Base-by-base conservation (phyloP, 2,888 invertebrate genomes). In the Harpalus rubripes region DNA sequence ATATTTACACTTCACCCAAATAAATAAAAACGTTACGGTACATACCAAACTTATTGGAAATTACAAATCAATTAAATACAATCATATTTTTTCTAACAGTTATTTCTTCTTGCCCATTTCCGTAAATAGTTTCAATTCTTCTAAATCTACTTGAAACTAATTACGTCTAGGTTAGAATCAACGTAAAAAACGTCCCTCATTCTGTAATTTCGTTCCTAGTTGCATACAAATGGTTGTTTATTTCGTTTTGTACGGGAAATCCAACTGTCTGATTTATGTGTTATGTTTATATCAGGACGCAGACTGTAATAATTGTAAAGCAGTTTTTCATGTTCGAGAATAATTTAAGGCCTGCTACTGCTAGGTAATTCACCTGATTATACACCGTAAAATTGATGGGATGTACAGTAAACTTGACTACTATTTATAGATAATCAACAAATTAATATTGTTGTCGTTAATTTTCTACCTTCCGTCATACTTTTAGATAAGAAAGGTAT, bases 181-280 rank as follows among this genome's bases (percentile, higher is more conserved):
- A 52, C 44, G 44, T 52, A 52, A 52, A 10, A 52, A 52, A 52
- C 44, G 44, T 52, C 44, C 44, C 44, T 7, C 44, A 52, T 52
- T 52, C 4, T 12, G 44, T 52, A 52, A 52, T 52, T 52, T 12
- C 44, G 12, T 52, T 52, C 10, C 44, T 52, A 8, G 44, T 52
- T 52, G 44, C 44, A 52, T 52, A 52, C 44, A 52, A 52, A 52
- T 52, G 10, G 44, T 52, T 52, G 44, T 52, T 52, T 52, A 52
- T 12, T 52, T 52, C 12, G 12, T 10, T 12, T 52, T 12, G 12
- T 52, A 52, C 44, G 44, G 44, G 44, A 52, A 52, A 52, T 7
- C 44, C 44, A 52, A 10, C 44, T 4, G 32, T 3, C 32, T 52
- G 44, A 52, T 52, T 52, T 52, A 52, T 52, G 44, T 52, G 44